These are phyloP conservation scores for Antidorcas marsupialis DNA, from an alignment of 2,113 vertebrate genomes.

Conservation along the genomic window DNA sequence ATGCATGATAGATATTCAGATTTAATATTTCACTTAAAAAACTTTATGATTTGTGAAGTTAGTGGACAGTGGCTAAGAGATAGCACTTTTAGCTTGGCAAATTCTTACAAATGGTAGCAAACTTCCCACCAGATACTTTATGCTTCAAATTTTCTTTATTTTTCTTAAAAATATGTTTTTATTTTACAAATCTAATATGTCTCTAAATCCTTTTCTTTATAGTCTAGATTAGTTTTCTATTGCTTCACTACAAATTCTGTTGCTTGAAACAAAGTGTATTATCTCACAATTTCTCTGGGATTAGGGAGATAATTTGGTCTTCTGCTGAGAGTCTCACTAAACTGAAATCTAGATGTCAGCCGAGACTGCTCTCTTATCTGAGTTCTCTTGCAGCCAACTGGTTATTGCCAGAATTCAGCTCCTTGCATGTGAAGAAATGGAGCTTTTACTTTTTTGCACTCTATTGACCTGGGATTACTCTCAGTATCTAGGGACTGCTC, in stretches of 20 bases:
- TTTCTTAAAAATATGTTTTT: not conserved
- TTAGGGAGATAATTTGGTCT: not conserved
- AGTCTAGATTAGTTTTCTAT: not conserved
- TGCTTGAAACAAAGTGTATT: not conserved
- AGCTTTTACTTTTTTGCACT: not conserved
- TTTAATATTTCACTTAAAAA: not conserved
- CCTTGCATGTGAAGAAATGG: not conserved
- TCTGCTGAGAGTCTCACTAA: not conserved
- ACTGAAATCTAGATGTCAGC: not conserved
- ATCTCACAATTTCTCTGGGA: not conserved
- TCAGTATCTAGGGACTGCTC: not conserved
- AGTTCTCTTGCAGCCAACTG: not conserved
- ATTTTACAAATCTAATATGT: not conserved
- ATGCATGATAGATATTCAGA: not conserved
- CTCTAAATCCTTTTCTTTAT: not conserved
- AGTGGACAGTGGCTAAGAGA: not conserved
- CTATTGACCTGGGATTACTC: not conserved
- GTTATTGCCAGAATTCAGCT: not conserved
- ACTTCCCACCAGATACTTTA: not conserved
- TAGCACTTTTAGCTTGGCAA: not conserved
- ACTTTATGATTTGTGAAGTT: not conserved
- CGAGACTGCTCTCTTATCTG: not conserved
- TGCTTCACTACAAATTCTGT: not conserved
- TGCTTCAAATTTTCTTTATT: not conserved
- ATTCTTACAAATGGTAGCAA: not conserved